Conservation (phyloP, 2,888 invertebrate species). For the Eledone cirrhosa region DNA sequence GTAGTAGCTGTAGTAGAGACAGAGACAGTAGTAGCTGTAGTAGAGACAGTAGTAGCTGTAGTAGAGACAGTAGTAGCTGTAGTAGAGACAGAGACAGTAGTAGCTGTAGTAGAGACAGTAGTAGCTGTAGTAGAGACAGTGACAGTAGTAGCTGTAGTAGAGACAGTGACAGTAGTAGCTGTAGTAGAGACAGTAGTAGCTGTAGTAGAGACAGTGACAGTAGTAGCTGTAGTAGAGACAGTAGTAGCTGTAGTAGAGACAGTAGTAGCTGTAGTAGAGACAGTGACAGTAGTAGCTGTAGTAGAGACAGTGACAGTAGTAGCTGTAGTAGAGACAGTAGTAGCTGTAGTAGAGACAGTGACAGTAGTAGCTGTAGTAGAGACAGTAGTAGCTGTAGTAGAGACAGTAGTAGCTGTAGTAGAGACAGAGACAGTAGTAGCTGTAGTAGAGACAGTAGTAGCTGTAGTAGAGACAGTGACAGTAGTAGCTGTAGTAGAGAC, state of each 20-base stretch:
- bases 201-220: background rate
- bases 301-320: conserved; percentile 5
- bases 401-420: background rate
- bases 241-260: background rate
- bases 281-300: conserved; percentile 16
- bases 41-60: background rate
- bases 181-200: background rate
- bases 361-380: background rate
- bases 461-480: background rate
- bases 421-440: too few species aligned
- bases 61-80: background rate
- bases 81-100: too few species aligned
- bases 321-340: conserved; percentile 9
- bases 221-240: background rate
- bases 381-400: background rate
- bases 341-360: conserved; percentile 5
- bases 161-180: background rate
- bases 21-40: background rate
- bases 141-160: background rate
- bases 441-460: background rate
- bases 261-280: conserved; percentile 15
- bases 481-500: background rate
- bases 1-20: too few species aligned
- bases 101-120: background rate
- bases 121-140: background rate